A percentile compares a stretch with the other conserved stretches of the same genome.
phyloP scores from a whole-genome alignment of 2,888 invertebrate species.

The Sesamia inferens region DNA sequence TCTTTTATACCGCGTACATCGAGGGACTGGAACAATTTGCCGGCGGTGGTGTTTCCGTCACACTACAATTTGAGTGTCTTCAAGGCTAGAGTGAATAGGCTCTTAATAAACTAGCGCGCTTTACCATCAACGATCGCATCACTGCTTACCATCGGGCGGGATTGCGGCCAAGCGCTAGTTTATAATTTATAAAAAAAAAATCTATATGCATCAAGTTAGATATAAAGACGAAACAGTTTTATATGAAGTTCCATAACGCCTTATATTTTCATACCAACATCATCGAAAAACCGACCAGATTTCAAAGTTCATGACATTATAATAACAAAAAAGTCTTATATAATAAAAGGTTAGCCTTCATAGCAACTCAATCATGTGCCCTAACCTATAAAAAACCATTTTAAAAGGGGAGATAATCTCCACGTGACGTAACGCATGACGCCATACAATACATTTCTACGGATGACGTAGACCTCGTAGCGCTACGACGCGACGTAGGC shows the following conservation, averaged over 20 bases:
- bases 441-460: conserved; percentile 29
- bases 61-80: too few relatives aligned
- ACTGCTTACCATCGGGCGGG: too few relatives aligned
- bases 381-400: conserved; percentile 13
- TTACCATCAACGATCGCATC: too few relatives aligned
- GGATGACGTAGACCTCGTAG: conserved; percentile 56
- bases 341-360: conserved; percentile 34
- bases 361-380: conserved; percentile 28
- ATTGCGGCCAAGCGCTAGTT: too few relatives aligned
- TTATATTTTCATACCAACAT: background rate
- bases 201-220: too few relatives aligned
- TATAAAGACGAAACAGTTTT: background rate
- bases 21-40: too few relatives aligned
- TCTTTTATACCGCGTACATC: too few relatives aligned
- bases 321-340: background rate
- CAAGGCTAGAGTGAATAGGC: too few relatives aligned
- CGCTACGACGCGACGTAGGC: conserved; percentile 59
- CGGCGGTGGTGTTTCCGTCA: too few relatives aligned
- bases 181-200: too few relatives aligned
- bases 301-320: conserved; percentile 34
- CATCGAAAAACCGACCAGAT: conserved; percentile 7
- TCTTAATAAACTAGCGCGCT: too few relatives aligned
- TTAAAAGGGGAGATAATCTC: conserved; percentile 17
- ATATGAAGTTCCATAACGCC: too few relatives aligned
- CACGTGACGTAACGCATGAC: conserved; percentile 32